Base-by-base conservation (phyloP, 2,797 vertebrate species). In the Chelon labrosus region DNA sequence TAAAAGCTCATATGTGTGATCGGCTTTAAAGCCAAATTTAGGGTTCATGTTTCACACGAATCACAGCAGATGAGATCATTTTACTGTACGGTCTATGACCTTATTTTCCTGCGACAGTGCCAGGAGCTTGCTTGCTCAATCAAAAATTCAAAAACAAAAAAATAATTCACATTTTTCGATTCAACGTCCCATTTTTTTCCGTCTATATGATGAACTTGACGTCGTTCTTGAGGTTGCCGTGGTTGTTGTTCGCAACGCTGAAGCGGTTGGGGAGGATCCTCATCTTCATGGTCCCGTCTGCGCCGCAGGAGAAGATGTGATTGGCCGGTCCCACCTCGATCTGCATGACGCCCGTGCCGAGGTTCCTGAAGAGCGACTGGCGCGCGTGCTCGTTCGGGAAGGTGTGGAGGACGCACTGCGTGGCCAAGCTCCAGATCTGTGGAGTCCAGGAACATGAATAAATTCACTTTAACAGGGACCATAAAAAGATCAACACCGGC, bases 271-370 rank as follows among this genome's bases (percentile, higher is more conserved):
- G 97, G 17, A 99, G 94, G 78, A 97, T 78, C 79, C 98, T 95
- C 97, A 99, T 96, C 92, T 99, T 99, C 93, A 99, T 97, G 84
- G 98, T 99, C 62, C 98, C 98, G 83, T 99, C 98, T 7, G 98
- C 98, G 65, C 98, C 98, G 84, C 98, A 99, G 57, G 98, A 99
- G 88, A 99, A 99, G 85, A 99, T 91, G 89, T 99, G 97, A 89
- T 96, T 97, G 90, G 95, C 88, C 46, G 96, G 97, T 25, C 96
- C 97, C 70, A 95, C 95, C 88, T 99, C 97, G 51, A 99, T 95
- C 87, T 99, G 98, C 97, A 99, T 99, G 79, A 99, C 97, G 31
- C 98, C 98, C 0, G 98, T 99, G 80, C 98, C 98, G 35, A 99
- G 96, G 94, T 99, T 99, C 83, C 98, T 95, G 95, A 99, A 99